Evolutionary conservation across 2,113 vertebrate species (phyloP).

Genomic region (Astatoreochromis straeleni): DNA sequence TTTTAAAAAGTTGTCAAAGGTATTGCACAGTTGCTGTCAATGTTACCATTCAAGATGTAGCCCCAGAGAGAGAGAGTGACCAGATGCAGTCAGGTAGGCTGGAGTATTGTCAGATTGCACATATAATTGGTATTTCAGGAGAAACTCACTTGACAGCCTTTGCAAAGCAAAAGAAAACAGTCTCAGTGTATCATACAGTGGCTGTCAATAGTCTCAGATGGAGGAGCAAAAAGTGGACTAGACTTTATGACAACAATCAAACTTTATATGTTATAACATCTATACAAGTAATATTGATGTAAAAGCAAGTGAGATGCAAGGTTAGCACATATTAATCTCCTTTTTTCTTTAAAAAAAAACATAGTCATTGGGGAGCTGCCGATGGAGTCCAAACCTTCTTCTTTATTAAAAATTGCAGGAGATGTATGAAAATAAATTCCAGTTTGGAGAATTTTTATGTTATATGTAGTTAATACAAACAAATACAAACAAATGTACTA

Average conservation of each 20-base stretch:
- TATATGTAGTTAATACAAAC: not conserved
- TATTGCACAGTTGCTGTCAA: slow-evolving; percentile 1
- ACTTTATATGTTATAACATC: not conserved
- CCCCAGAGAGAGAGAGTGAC: not conserved
- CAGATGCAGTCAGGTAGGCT: not conserved
- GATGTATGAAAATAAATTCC: not conserved
- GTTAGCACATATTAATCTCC: not conserved
- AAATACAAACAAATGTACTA: not conserved
- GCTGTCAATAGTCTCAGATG: not conserved
- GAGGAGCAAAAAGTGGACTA: not conserved
- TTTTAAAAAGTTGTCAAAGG: slow-evolving; percentile 6
- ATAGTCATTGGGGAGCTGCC: not conserved
- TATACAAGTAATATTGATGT: not conserved
- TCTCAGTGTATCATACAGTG: not conserved
- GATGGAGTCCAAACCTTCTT: not conserved
- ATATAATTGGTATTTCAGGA: slow-evolving; percentile 38
- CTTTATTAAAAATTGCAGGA: not conserved
- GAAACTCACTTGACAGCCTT: slow-evolving; percentile 4
- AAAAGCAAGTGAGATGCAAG: not conserved
- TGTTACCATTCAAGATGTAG: not conserved
- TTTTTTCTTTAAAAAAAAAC: accelerated
- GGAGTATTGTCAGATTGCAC: slow-evolving; percentile 10
- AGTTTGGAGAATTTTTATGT: not conserved
- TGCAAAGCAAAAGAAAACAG: not conserved
- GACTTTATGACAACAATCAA: not conserved